Evolutionary conservation across 1,140 invertebrate species (phyloP).

Genomic region (Ganaspis sp.): DNA sequence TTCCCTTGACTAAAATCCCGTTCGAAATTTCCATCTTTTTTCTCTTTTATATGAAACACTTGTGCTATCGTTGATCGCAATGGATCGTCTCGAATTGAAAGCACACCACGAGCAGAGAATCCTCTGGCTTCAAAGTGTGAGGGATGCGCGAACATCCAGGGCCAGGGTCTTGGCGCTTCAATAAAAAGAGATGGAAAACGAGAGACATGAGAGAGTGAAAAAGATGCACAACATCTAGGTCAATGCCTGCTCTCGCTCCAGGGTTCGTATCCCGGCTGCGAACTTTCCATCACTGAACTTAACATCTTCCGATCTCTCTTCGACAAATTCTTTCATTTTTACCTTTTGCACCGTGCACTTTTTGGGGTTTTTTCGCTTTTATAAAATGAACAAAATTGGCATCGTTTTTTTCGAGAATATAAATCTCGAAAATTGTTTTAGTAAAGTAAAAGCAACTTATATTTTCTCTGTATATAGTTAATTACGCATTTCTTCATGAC

Average conservation of each 20-base stretch:
- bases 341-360: too few relatives aligned
- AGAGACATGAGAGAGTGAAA: constrained; percentile 32
- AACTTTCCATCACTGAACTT: constrained; percentile 45
- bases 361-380: too few relatives aligned
- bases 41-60: not conserved
- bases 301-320: constrained; percentile 31
- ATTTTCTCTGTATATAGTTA: too few relatives aligned
- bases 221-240: constrained; percentile 63
- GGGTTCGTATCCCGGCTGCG: constrained; percentile 57
- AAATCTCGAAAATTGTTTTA: too few relatives aligned
- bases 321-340: not conserved
- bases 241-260: constrained; percentile 65
- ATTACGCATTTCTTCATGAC: too few relatives aligned
- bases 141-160: constrained; percentile 49
- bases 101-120: constrained; percentile 51
- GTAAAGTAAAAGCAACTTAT: too few relatives aligned
- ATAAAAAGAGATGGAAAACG: not conserved
- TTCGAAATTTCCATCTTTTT: not conserved
- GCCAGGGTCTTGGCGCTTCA: constrained; percentile 53
- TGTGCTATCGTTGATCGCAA: not conserved
- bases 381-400: too few relatives aligned
- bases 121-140: constrained; percentile 52
- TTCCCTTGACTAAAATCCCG: not conserved
- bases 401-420: too few relatives aligned
- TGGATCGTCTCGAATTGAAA: constrained; percentile 26